A percentile compares a stretch with the other conserved stretches of the same genome.
These are phyloP conservation scores for Corythucha ciliata DNA, from an alignment of 2,888 invertebrate species.

Conservation along the genomic window DNA sequence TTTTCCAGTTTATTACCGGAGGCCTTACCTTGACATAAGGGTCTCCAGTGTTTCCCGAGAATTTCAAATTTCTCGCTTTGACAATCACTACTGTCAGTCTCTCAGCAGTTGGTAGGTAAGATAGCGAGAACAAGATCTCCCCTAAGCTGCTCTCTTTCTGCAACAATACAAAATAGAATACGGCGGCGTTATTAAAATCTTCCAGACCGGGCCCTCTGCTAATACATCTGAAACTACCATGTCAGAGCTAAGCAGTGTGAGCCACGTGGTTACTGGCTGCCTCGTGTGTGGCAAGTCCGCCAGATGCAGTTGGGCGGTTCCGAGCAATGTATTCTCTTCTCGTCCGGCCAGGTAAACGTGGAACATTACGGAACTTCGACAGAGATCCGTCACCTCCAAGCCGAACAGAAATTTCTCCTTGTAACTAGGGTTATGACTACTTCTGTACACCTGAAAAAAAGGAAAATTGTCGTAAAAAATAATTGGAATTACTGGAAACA, in stretches of 20 bases:
- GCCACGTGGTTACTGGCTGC: conserved; percentile 67
- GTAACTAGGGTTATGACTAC: conserved; percentile 61
- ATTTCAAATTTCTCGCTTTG: conserved; percentile 63
- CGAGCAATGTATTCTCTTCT: conserved; percentile 53
- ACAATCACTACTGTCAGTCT: conserved; percentile 63
- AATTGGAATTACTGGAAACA: background rate
- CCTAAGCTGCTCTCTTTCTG: conserved; percentile 60
- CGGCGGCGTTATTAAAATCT: no score
- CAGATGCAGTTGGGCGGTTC: conserved; percentile 59
- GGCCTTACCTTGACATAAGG: conserved; percentile 70
- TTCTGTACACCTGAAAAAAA: conserved; percentile 50
- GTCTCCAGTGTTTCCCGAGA: conserved; percentile 52
- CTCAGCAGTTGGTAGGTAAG: conserved; percentile 73
- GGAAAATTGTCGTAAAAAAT: background rate
- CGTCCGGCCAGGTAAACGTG: conserved; percentile 58
- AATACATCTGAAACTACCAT: no score
- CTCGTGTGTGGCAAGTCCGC: conserved; percentile 51
- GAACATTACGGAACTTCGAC: conserved; percentile 51
- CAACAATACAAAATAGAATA: no score
- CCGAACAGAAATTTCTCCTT: conserved; percentile 65
- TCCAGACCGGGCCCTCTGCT: no score
- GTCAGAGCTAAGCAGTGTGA: conserved; percentile 62
- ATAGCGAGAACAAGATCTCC: conserved; percentile 70
- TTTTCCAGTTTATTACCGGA: background rate
- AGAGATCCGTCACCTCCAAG: conserved; percentile 50